phyloP scores from a whole-genome alignment of 2,888 invertebrate genomes.

The Orthonychiurus folsomi region DNA sequence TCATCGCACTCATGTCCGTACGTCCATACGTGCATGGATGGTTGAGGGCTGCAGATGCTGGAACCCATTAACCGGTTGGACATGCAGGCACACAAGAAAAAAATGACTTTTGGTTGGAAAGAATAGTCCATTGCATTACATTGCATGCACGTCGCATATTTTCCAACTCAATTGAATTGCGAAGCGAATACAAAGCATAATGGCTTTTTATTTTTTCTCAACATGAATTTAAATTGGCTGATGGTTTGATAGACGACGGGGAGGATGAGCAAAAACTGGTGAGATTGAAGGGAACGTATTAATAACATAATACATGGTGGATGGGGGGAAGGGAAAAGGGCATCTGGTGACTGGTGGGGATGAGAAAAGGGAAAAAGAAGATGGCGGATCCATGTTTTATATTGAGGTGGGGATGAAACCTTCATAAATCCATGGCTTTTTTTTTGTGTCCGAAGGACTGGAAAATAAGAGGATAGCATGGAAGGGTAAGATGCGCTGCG shows the following conservation, averaged over 20 bases:
- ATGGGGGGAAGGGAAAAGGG: neutral
- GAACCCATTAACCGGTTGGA: no score
- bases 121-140: no score
- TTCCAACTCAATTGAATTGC: neutral
- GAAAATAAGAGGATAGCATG: neutral
- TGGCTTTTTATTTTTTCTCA: neutral
- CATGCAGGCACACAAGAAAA: no score
- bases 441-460: neutral
- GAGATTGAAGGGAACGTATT: constrained; percentile 1
- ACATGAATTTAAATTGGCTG: neutral
- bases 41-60: no score
- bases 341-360: neutral
- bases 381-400: neutral
- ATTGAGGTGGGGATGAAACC: constrained; percentile 6
- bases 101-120: no score
- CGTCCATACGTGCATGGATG: no score
- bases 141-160: no score
- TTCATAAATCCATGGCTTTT: constrained; percentile 8
- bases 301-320: neutral
- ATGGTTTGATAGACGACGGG: neutral
- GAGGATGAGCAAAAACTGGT: neutral
- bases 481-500: neutral
- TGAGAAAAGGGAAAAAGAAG: neutral
- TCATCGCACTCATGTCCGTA: no score
- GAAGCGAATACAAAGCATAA: neutral